Conservation (phyloP, 2,888 invertebrate species). For the Lasius platythorax region DNA sequence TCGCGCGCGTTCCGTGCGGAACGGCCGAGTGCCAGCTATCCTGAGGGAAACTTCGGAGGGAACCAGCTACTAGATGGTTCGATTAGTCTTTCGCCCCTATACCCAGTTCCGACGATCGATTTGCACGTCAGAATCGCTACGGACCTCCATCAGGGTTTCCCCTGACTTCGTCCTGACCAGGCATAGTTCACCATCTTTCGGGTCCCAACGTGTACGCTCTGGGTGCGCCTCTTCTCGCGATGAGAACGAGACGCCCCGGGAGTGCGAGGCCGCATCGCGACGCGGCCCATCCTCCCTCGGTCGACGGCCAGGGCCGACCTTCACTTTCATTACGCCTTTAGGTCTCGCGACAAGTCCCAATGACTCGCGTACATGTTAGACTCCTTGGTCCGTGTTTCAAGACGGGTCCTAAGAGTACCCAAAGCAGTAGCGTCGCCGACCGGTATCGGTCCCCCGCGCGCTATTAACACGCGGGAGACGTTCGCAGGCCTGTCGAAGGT, state of each 20-base stretch:
- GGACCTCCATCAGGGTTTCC: conserved; percentile 88
- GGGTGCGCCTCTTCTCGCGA: conserved; percentile 86
- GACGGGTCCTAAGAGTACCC: conserved; percentile 90
- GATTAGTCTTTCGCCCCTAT: conserved; percentile 91
- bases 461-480: no score
- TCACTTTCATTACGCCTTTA: no score
- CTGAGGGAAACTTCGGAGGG: conserved; percentile 88
- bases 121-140: conserved; percentile 90
- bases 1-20: conserved; percentile 30
- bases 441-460: no score
- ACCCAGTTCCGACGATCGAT: conserved; percentile 92
- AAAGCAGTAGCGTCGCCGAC: no score
- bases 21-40: conserved; percentile 85
- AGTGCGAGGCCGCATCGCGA: no score
- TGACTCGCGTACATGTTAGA: no score
- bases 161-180: conserved; percentile 90
- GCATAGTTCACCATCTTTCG: conserved; percentile 92
- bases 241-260: conserved; percentile 86
- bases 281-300: no score
- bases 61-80: conserved; percentile 93
- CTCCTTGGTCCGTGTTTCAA: conserved; percentile 86
- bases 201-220: conserved; percentile 90
- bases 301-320: no score
- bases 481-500: no score
- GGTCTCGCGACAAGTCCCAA: no score